phyloP scores from a whole-genome alignment of 2,113 vertebrate genomes.

The Cyanoliseus patagonus region DNA sequence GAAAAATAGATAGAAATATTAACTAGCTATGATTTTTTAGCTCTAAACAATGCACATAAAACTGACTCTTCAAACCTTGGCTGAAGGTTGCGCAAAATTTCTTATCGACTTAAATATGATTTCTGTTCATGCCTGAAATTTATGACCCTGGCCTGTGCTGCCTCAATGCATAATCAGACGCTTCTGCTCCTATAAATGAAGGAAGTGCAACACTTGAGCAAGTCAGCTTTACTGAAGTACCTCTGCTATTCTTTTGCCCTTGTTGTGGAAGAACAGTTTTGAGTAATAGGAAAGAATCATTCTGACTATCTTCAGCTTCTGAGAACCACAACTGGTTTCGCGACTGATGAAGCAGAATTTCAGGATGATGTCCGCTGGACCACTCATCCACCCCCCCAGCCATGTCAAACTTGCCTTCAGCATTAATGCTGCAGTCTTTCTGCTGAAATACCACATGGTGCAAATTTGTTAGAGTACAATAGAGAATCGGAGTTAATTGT shows the following conservation, averaged over 20 bases:
- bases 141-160: neutral
- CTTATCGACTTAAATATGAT: rapidly evolving
- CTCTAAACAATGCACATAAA: neutral
- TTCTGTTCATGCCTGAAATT: neutral
- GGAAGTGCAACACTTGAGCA: neutral
- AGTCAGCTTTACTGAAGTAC: neutral
- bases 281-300: neutral
- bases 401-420: neutral
- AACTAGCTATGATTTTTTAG: neutral
- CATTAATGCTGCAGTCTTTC: neutral
- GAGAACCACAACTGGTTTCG: neutral
- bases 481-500: neutral
- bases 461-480: neutral
- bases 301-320: neutral
- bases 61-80: neutral
- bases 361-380: neutral
- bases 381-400: neutral
- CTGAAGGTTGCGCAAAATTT: neutral
- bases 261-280: neutral
- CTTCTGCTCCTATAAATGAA: neutral
- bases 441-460: neutral
- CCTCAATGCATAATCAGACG: neutral
- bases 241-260: neutral
- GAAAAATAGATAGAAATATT: neutral
- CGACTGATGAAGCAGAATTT: neutral